Evolutionary conservation across 2,888 invertebrate genomes (phyloP).

Genomic region (Eupithecia vulgata): DNA sequence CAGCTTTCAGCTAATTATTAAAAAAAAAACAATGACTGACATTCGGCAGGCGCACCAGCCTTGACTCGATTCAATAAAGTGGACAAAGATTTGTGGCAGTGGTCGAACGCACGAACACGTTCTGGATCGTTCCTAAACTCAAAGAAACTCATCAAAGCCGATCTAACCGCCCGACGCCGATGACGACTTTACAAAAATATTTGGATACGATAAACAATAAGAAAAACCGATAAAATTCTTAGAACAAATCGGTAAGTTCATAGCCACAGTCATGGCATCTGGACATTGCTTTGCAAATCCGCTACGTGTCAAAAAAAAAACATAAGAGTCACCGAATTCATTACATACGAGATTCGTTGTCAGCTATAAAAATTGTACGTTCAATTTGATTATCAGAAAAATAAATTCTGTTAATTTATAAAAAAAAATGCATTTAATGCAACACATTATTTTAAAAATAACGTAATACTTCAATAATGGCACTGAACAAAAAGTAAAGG

Average conservation of each 20-base stretch:
- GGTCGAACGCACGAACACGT: background rate
- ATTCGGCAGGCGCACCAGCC: constrained; percentile 39
- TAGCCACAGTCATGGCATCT: constrained; percentile 37
- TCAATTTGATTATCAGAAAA: constrained; percentile 58
- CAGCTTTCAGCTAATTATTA: constrained; percentile 69
- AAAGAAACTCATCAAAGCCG: constrained; percentile 20
- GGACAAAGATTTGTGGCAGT: background rate
- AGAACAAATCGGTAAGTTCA: constrained; percentile 60
- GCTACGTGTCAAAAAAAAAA: constrained; percentile 51
- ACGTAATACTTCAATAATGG: constrained; percentile 81
- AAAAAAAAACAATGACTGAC: constrained; percentile 53
- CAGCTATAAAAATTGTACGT: constrained; percentile 55
- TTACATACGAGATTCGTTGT: constrained; percentile 77
- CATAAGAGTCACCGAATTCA: constrained; percentile 58
- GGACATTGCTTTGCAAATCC: constrained; percentile 78
- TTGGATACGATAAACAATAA: constrained; percentile 40
- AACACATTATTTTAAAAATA: constrained; percentile 80
- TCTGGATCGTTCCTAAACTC: constrained; percentile 6
- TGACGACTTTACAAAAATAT: constrained; percentile 42
- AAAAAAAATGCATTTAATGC: constrained; percentile 79
- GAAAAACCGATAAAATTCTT: constrained; percentile 53
- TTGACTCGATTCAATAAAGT: constrained; percentile 38
- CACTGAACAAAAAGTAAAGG: constrained; percentile 76
- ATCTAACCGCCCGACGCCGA: constrained; percentile 31
- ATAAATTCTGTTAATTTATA: constrained; percentile 50